Conservation (phyloP, 2,888 invertebrate genomes). For the Oscheius sp. region DNA sequence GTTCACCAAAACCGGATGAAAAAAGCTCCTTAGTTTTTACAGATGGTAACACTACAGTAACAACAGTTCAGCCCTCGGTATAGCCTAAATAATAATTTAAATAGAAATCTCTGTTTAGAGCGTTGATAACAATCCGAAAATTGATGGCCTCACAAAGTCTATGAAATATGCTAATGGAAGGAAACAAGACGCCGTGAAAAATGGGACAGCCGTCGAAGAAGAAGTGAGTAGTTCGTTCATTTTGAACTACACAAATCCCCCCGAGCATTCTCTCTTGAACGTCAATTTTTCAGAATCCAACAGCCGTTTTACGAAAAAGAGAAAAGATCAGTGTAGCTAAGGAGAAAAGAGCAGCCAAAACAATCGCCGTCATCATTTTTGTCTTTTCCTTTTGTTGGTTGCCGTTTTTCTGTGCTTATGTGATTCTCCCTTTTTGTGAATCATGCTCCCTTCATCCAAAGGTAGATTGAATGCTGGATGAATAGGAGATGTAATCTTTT, state of each 20-base stretch:
- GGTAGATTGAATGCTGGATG: slow-evolving; percentile 37
- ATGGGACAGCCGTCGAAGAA: slow-evolving; percentile 17
- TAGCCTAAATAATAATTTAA: neutral
- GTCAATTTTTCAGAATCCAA: slow-evolving; percentile 55
- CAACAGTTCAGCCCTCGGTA: slow-evolving; percentile 33
- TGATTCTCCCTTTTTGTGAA: slow-evolving; percentile 70
- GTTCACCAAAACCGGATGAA: slow-evolving; percentile 42
- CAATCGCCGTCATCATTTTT: slow-evolving; percentile 71
- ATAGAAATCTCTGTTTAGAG: neutral
- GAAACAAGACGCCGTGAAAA: slow-evolving; percentile 31
- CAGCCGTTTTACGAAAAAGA: slow-evolving; percentile 63
- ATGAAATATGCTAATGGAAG: slow-evolving; percentile 52
- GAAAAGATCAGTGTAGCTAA: slow-evolving; percentile 70
- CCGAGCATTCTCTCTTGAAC: neutral
- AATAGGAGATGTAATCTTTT: neutral
- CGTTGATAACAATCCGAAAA: slow-evolving; percentile 8
- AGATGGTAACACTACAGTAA: slow-evolving; percentile 45
- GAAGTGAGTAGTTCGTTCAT: neutral
- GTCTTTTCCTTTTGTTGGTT: slow-evolving; percentile 70
- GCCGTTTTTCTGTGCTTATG: slow-evolving; percentile 70
- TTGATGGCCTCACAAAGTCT: slow-evolving; percentile 48
- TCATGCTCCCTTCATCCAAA: slow-evolving; percentile 68
- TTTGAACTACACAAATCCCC: neutral
- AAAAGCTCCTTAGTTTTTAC: slow-evolving; percentile 49
- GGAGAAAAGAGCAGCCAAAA: slow-evolving; percentile 71